phyloP scores from a whole-genome alignment of 2,113 vertebrate genomes.

The Eretmodus cyanostictus region DNA sequence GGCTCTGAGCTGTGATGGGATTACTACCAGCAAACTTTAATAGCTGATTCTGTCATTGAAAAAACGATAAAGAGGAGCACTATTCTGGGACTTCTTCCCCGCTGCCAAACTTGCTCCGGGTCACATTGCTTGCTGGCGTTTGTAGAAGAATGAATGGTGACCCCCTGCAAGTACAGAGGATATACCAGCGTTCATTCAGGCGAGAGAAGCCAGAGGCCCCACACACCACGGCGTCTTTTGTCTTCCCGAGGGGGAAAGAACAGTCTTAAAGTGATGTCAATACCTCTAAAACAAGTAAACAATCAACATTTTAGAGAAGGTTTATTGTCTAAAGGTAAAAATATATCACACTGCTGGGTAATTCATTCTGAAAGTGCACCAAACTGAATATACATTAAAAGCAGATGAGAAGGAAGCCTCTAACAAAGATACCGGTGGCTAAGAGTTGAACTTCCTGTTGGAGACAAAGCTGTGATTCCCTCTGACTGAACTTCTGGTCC shows the following conservation, averaged over 20 bases:
- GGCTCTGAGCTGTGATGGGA: neutral
- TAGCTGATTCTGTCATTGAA: neutral
- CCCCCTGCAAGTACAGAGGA: neutral
- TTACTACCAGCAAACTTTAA: neutral
- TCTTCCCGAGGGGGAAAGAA: neutral
- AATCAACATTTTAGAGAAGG: neutral
- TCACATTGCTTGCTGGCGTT: neutral
- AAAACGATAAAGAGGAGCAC: neutral
- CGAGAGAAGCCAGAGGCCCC: neutral
- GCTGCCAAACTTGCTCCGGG: neutral
- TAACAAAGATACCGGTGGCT: neutral
- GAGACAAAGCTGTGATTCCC: neutral
- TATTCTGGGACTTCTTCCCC: neutral
- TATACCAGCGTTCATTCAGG: neutral
- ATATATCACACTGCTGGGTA: neutral
- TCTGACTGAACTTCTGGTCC: neutral
- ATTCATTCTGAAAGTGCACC: neutral
- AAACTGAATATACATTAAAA: neutral
- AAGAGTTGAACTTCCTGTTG: neutral
- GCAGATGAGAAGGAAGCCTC: neutral
- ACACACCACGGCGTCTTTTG: neutral
- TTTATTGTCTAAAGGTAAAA: neutral
- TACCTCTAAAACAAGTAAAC: neutral
- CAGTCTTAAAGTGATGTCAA: neutral
- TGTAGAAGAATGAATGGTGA: neutral